Conservation (phyloP, 2,113 vertebrate species). For the Daphoenositta chrysoptera region DNA sequence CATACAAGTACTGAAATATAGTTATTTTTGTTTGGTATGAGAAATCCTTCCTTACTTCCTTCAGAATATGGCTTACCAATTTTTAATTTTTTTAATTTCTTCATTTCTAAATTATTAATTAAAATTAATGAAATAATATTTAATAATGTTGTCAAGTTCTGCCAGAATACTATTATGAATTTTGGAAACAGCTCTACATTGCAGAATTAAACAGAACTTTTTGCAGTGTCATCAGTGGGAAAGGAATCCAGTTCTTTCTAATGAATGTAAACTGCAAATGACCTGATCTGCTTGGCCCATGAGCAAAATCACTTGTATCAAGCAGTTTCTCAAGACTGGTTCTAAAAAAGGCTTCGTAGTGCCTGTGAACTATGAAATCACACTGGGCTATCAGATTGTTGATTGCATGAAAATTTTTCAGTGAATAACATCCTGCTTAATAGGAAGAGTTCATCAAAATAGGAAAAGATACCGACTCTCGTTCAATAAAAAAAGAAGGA, state of each 20-base stretch:
- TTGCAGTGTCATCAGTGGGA: not conserved
- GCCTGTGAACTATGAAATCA: not conserved
- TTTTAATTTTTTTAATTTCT: not conserved
- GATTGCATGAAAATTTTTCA: not conserved
- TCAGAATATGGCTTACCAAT: not conserved
- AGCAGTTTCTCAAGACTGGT: not conserved
- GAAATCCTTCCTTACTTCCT: not conserved
- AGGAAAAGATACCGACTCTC: not conserved
- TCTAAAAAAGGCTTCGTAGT: not conserved
- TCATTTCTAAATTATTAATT: not conserved
- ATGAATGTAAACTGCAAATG: not conserved
- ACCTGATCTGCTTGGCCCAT: not conserved
- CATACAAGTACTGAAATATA: not conserved
- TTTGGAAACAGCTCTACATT: not conserved
- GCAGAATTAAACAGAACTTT: not conserved
- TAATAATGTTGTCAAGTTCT: not conserved
- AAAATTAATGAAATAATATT: not conserved
- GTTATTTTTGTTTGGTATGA: not conserved
- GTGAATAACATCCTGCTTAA: not conserved
- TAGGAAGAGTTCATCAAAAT: not conserved
- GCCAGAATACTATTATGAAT: not conserved
- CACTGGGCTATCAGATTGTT: not conserved
- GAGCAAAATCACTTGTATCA: not conserved
- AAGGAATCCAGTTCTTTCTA: not conserved
- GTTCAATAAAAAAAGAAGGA: not conserved